Base-by-base conservation (phyloP, 2,113 vertebrate species). In the Sturnus vulgaris region DNA sequence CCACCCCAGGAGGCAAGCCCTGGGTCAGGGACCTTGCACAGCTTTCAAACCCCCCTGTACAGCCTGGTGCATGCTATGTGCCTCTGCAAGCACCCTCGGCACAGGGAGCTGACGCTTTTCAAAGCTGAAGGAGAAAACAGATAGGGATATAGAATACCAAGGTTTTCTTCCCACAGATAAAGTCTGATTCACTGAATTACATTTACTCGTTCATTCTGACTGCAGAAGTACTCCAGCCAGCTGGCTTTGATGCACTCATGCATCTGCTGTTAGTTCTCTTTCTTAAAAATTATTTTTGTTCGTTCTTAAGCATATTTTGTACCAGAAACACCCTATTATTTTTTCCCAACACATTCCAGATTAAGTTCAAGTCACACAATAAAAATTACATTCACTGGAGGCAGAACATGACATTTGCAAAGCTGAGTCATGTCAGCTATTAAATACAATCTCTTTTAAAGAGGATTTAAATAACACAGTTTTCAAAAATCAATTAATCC, bases 51-150 rank as follows among this genome's bases (percentile, higher is more conserved):
- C 11, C 11, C 8, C 7, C 64, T 0, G 8, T 18, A 59, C 1
- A 3, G 21, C 39, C 31, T 64, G 10, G 1, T 23, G 64, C 63
- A 55, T 18, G 9, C 17, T 40, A 30, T 0, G 0, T 2, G 7
- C 15, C 52, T 31, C 39, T 75, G n/a, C 50, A 70, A 70, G n/a
- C 40, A 56, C 18, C 27, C 19, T 28, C 52, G 33, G 20, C 5
- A 25, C 37, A 46, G 23, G 10, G 0, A 70, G n/a, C 17, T 11
- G 15, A 25, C 1, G 3, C 33, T 46, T 37, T 33, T 15, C 84
- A 79, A 63, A 50, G 22, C 17, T 59, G 15, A 17, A 56, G 27
- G 24, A 77, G 12, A 10, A 53, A 69, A 49, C 7, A n/a, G 30
- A 46, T 10, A 14, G 31, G 42, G 18, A 68, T 16, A 39, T 17